phyloP scores from a whole-genome alignment of 1,140 invertebrate genomes.

The Sinella curviseta region DNA sequence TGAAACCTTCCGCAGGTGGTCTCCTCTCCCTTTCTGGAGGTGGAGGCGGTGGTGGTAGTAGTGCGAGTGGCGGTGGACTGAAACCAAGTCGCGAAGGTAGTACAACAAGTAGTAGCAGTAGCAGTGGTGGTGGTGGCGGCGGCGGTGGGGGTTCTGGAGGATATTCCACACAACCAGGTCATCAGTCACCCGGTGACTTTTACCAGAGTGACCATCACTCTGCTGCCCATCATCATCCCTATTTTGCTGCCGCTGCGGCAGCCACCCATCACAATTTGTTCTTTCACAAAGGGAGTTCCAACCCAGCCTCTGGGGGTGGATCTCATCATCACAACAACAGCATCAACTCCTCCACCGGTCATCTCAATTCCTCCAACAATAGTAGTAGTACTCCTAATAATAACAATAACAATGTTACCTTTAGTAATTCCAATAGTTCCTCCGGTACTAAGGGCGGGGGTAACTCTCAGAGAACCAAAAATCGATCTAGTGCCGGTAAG shows the following conservation, averaged over 20 bases:
- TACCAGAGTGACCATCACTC: constrained; percentile 54
- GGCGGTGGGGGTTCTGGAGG: constrained; percentile 1
- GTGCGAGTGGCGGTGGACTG: constrained; percentile 45
- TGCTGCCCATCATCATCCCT: constrained; percentile 51
- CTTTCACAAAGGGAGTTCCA: constrained; percentile 52
- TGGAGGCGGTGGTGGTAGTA: constrained; percentile 53
- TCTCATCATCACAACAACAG: constrained; percentile 13
- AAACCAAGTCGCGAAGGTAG: constrained; percentile 50
- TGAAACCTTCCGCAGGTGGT: constrained; percentile 64
- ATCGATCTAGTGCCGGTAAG: constrained; percentile 50
- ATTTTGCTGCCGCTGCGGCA: constrained; percentile 57
- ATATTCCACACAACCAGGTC: constrained; percentile 58
- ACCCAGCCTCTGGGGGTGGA: constrained; percentile 55
- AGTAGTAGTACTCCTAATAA: background rate
- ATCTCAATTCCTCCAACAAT: background rate
- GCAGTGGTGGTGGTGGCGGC: constrained; percentile 26
- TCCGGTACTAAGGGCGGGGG: constrained; percentile 40
- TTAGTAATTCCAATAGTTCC: constrained; percentile 46
- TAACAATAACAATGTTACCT: constrained; percentile 19
- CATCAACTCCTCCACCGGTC: background rate
- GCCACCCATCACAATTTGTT: constrained; percentile 52
- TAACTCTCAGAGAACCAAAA: constrained; percentile 49
- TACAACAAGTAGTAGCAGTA: constrained; percentile 40
- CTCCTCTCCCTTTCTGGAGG: constrained; percentile 52
- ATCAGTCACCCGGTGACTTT: constrained; percentile 56